A percentile compares a stretch with the other conserved stretches of the same genome.
Conservation (phyloP, 1,140 invertebrate species). For the Diachasma alloeum region DNA sequence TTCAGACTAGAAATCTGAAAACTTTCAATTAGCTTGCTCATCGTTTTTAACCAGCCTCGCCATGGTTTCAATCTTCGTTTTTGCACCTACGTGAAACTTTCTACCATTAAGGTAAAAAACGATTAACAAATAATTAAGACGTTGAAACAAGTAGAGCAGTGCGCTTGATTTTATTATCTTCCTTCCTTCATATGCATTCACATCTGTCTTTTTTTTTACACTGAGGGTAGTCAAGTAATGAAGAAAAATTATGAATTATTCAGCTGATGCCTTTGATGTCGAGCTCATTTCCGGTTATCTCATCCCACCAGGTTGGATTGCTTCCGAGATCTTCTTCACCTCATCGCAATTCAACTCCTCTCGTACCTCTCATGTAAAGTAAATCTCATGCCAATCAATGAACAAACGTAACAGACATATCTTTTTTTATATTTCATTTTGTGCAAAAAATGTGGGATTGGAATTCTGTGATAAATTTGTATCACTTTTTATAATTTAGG, state of each 20-base stretch:
- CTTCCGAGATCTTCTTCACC: slow-evolving; percentile 2
- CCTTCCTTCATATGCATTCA: neutral
- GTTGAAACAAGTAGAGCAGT: slow-evolving; percentile 2
- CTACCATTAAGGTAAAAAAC: slow-evolving; percentile 12
- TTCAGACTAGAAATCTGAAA: neutral
- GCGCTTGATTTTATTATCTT: neutral
- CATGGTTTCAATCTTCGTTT: neutral
- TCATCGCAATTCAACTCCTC: neutral
- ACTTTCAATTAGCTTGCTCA: neutral
- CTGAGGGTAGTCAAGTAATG: neutral
- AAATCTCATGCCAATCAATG: slow-evolving; percentile 4
- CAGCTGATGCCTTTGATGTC: neutral
- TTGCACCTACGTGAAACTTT: slow-evolving; percentile 1
- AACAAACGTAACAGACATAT: neutral
- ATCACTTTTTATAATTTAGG: neutral
- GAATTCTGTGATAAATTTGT: neutral
- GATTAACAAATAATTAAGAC: slow-evolving; percentile 30
- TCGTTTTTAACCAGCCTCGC: too few relatives aligned
- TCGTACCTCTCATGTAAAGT: neutral
- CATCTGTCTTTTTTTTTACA: neutral
- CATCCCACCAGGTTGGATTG: neutral
- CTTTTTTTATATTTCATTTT: neutral
- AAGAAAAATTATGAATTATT: slow-evolving; percentile 5
- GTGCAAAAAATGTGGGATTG: neutral
- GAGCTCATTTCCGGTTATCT: neutral